Percentiles rank a stretch among this genome's conserved stretches.
Evolutionary conservation across 2,888 invertebrate genomes (phyloP).

Genomic region (Heliconius erato): DNA sequence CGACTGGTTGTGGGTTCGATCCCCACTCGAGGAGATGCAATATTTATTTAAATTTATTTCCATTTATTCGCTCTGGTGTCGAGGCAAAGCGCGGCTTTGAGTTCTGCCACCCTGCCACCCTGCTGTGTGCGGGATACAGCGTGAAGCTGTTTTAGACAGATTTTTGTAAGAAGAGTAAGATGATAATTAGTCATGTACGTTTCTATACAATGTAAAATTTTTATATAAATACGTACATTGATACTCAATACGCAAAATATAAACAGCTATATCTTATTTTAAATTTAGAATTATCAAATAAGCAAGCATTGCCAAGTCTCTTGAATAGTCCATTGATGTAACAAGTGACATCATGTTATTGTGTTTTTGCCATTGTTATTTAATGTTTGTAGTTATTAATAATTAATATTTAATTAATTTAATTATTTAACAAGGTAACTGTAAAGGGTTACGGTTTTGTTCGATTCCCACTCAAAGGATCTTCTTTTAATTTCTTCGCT

Average conservation of each 20-base stretch:
- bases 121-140: no score
- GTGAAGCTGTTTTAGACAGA: no score
- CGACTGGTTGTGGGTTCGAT: no score
- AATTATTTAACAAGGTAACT: no score
- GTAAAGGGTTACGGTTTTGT: background rate
- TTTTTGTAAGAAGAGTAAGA: background rate
- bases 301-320: background rate
- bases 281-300: background rate
- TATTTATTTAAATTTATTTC: no score
- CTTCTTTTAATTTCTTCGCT: no score
- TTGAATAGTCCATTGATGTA: background rate
- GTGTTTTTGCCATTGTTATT: background rate
- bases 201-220: background rate
- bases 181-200: background rate
- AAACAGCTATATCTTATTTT: background rate
- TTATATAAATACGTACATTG: no score
- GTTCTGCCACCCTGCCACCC: no score
- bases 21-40: no score
- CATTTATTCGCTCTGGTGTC: no score
- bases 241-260: background rate
- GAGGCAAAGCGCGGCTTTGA: no score
- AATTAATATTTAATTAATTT: no score
- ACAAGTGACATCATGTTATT: background rate
- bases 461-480: background rate
- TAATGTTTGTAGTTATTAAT: background rate